Evolutionary conservation across 2,888 invertebrate genomes (phyloP), one percentile per base, ranked within the genome.

Genomic region (Spodoptera littoralis): DNA sequence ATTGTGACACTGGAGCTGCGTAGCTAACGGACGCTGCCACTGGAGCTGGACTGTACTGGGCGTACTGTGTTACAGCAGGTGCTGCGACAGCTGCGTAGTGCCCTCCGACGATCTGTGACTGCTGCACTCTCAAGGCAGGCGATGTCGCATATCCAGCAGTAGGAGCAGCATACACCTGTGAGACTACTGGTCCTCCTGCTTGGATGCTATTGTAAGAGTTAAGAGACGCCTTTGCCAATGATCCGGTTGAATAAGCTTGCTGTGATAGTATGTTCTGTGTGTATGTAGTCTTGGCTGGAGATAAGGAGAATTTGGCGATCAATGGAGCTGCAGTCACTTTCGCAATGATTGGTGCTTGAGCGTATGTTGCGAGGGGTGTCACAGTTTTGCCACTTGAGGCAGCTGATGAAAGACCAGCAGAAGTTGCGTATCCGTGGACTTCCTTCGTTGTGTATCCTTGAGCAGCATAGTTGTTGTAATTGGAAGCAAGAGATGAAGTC

Each of bases 361-460:
- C 94, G 70, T 95, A 95, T 6, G 93, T 92, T 24, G 90, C 90
- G 62, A 83, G 82, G 0, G 95, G 94, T 27, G 85, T 90, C n/a
- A 93, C 87, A 24, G 92, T 92, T 79, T 87, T 88, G 30, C 80
- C 80, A 6, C 85, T 78, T 1, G 90, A 81, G 3, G 87, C 82
- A 41, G 81, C 87, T 27, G 87, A 84, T 4, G 96, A 95, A 0
- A 95, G 89, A 6, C 94, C 95, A 4, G 95, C 94, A 12, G 95
- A 91, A 41, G 95, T 95, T 8, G 95, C 90, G 65, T 96, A 95
- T 71, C 96, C 95, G 64, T 96, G 95, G 18, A 89, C 90, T 73
- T 95, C 95, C 83, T 77, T 94, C 4, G 85, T 74, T 44, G 77
- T 42, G 18, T 76, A 84, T 60, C 77, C 74, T 59, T 85, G 77